Percentiles rank a stretch among this genome's conserved stretches.
phyloP scores from a whole-genome alignment of 2,888 invertebrate genomes.

The Ormyrus thymus region DNA sequence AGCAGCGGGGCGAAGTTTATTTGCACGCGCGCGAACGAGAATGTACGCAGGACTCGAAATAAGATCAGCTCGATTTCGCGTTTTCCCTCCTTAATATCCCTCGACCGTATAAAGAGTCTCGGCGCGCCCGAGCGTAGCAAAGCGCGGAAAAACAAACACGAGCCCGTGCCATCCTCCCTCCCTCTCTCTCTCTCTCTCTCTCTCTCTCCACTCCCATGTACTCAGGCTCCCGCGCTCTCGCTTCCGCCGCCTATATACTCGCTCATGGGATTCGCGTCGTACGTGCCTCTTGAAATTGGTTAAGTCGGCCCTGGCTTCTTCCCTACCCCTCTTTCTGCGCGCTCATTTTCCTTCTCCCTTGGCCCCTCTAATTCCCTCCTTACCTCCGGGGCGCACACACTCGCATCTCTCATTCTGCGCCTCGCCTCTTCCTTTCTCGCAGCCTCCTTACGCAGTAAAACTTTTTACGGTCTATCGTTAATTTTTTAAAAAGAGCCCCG shows the following conservation, averaged over 20 bases:
- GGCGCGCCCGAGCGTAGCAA: conserved; percentile 51
- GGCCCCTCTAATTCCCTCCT: conserved; percentile 54
- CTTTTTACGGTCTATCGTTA: conserved; percentile 43
- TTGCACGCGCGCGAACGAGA: conserved; percentile 31
- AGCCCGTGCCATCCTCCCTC: conserved; percentile 13
- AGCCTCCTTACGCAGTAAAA: conserved; percentile 35
- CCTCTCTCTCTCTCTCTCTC: too few species aligned
- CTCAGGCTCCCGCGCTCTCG: conserved; percentile 1
- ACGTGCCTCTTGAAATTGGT: conserved; percentile 66
- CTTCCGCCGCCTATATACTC: conserved; percentile 8
- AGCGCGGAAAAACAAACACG: conserved; percentile 57
- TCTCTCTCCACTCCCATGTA: not conserved
- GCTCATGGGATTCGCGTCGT: conserved; percentile 59
- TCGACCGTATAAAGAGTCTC: conserved; percentile 51
- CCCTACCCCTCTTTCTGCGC: not conserved
- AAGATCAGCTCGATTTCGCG: conserved; percentile 55
- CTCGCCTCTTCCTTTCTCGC: not conserved
- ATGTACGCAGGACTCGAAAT: conserved; percentile 41
- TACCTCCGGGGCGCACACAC: conserved; percentile 45
- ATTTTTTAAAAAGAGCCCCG: conserved; percentile 40
- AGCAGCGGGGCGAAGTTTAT: conserved; percentile 31
- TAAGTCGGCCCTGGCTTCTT: conserved; percentile 65
- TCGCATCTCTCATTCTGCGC: conserved; percentile 13
- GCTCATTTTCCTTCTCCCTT: conserved; percentile 53
- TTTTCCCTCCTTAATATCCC: conserved; percentile 53